These are phyloP conservation scores for Lepetodrilus schrolli DNA, from an alignment of 2,888 invertebrate species.

Conservation along the genomic window DNA sequence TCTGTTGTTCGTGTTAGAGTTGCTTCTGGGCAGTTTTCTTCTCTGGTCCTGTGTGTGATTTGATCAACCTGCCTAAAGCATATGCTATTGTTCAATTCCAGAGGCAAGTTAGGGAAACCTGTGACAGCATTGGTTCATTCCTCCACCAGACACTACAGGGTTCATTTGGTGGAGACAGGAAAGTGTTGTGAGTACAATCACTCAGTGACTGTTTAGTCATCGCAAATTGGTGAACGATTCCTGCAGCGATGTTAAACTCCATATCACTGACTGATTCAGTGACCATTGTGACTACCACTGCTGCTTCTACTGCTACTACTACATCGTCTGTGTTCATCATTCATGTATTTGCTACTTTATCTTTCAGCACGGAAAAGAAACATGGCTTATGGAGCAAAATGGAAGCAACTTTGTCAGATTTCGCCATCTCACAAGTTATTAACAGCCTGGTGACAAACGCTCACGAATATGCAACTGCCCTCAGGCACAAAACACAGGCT, in stretches of 20 bases:
- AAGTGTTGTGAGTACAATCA: constrained; percentile 54
- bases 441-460: constrained; percentile 50
- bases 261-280: no score
- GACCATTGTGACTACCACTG: no score
- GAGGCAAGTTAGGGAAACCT: constrained; percentile 58
- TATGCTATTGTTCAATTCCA: constrained; percentile 33
- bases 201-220: no score
- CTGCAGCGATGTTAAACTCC: no score
- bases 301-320: no score
- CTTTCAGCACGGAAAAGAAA: constrained; percentile 47
- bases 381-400: constrained; percentile 60
- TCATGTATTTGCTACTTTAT: no score
- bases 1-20: no score
- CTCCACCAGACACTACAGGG: constrained; percentile 57
- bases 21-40: no score
- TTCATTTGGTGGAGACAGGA: constrained; percentile 51
- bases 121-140: constrained; percentile 55
- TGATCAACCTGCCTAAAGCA: neutral
- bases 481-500: constrained; percentile 55
- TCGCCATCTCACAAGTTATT: constrained; percentile 52
- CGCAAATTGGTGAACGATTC: no score
- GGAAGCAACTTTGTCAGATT: constrained; percentile 47
- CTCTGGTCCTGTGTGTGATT: no score
- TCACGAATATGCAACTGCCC: constrained; percentile 46
- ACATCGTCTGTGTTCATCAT: no score